Evolutionary conservation across 30 jellyfish, hydroid and myxozoan genomes (phyloP).

Genomic region (Hydra vulgaris): DNA sequence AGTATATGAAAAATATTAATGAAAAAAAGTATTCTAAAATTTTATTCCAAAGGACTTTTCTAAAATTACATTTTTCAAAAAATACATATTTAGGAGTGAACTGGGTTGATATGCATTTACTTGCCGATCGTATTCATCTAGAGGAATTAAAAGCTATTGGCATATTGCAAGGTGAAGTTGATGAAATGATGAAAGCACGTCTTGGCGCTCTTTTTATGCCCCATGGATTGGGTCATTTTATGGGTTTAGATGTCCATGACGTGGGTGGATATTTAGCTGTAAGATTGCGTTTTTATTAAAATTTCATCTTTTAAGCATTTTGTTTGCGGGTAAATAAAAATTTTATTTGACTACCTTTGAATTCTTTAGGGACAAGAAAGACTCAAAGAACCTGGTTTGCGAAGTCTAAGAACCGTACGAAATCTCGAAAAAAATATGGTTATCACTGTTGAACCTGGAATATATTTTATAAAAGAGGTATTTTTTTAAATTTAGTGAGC

Average conservation of each 20-base stretch:
- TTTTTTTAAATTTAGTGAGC: neutral
- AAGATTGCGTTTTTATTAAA: neutral
- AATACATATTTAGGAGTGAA: conserved; percentile 63
- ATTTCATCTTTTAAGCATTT: neutral
- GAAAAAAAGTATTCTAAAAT: too few relatives aligned
- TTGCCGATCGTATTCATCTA: conserved; percentile 67
- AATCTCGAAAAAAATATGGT: conserved; percentile 74
- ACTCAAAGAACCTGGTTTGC: conserved; percentile 65
- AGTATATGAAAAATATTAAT: too few relatives aligned
- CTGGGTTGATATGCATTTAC: conserved; percentile 87
- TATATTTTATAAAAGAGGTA: conserved; percentile 70
- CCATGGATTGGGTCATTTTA: conserved; percentile 87
- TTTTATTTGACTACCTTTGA: neutral
- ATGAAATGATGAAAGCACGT: conserved; percentile 76
- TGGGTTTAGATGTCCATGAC: conserved; percentile 93
- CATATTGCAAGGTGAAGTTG: conserved; percentile 70
- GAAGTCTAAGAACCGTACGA: conserved; percentile 66
- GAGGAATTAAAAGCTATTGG: conserved; percentile 80
- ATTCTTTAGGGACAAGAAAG: conserved; percentile 34
- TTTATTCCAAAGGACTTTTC: too few relatives aligned
- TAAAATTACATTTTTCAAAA: too few relatives aligned
- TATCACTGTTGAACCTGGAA: conserved; percentile 88
- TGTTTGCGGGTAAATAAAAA: neutral
- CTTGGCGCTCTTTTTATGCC: conserved; percentile 86
- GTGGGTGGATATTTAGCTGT: conserved; percentile 37